Conservation (phyloP, 2,797 vertebrate species). For the Petrocephalus sullivani region DNA sequence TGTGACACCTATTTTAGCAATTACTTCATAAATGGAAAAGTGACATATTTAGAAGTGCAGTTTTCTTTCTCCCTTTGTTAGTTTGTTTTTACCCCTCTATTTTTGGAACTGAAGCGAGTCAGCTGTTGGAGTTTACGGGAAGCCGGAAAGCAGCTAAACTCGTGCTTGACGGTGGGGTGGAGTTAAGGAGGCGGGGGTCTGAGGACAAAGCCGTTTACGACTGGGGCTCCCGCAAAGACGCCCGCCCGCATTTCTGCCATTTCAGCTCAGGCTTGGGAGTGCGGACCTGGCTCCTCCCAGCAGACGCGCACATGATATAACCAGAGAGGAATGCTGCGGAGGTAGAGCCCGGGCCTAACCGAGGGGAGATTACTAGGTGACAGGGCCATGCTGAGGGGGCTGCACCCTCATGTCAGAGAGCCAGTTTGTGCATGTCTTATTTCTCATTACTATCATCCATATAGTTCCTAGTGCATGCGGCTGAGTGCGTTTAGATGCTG, state of each 20-base stretch:
- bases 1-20: not conserved
- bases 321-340: slow-evolving; percentile 1
- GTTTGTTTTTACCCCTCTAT: not conserved
- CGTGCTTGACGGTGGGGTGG: not conserved
- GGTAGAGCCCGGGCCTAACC: not conserved
- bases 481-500: not conserved
- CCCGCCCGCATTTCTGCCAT: not conserved
- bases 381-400: not conserved
- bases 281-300: not conserved
- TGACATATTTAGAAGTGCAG: not conserved
- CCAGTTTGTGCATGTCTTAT: not conserved
- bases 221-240: not conserved
- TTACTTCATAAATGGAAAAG: not conserved
- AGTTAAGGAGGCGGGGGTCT: not conserved
- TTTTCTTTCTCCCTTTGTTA: not conserved
- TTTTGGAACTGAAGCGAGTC: not conserved
- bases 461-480: not conserved
- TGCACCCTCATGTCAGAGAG: not conserved
- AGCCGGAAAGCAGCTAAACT: not conserved
- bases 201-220: not conserved
- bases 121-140: not conserved
- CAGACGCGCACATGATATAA: not conserved
- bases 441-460: not conserved
- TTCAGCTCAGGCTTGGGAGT: not conserved
- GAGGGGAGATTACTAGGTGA: not conserved